These are phyloP conservation scores for Cyprinodon diabolis DNA, from an alignment of 2,797 vertebrate genomes.

Conservation along the genomic window DNA sequence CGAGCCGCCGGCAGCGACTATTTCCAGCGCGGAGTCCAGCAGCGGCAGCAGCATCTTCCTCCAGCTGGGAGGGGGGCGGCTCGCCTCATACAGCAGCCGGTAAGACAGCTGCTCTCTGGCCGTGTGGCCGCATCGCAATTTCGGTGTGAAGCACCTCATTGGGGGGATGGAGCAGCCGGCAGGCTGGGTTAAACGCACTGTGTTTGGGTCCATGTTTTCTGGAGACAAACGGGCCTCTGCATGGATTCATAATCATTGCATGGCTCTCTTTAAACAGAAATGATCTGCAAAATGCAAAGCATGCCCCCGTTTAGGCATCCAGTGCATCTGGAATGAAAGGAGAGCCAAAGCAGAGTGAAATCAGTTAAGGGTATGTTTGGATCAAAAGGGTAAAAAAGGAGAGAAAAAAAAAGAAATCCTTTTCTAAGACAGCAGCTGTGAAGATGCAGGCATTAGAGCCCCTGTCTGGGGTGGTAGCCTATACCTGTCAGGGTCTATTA, in stretches of 20 bases:
- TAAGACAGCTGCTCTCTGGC: slow-evolving; percentile 59
- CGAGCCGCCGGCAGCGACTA: slow-evolving; percentile 75
- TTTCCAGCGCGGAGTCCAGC: slow-evolving; percentile 64
- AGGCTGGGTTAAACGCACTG: slow-evolving; percentile 50
- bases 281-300: slow-evolving; percentile 36
- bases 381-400: slow-evolving; percentile 20
- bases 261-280: slow-evolving; percentile 23
- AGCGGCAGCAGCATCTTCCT: slow-evolving; percentile 70
- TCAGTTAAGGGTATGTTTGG: slow-evolving; percentile 11
- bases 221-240: slow-evolving; percentile 49
- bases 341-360: slow-evolving; percentile 37
- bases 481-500: slow-evolving; percentile 50
- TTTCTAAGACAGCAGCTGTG: slow-evolving; percentile 13
- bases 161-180: slow-evolving; percentile 40
- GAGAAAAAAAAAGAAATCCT: not conserved
- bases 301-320: slow-evolving; percentile 5
- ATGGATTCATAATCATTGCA: slow-evolving; percentile 48
- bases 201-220: slow-evolving; percentile 14
- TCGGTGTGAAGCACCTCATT: slow-evolving; percentile 11
- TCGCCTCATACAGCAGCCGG: slow-evolving; percentile 81
- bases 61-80: slow-evolving; percentile 78
- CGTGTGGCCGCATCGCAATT: slow-evolving; percentile 19
- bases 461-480: slow-evolving; percentile 27
- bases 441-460: slow-evolving; percentile 30
- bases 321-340: slow-evolving; percentile 11